phyloP scores from a whole-genome alignment of 2,113 vertebrate genomes.

The Andinoacara biseriatus region DNA sequence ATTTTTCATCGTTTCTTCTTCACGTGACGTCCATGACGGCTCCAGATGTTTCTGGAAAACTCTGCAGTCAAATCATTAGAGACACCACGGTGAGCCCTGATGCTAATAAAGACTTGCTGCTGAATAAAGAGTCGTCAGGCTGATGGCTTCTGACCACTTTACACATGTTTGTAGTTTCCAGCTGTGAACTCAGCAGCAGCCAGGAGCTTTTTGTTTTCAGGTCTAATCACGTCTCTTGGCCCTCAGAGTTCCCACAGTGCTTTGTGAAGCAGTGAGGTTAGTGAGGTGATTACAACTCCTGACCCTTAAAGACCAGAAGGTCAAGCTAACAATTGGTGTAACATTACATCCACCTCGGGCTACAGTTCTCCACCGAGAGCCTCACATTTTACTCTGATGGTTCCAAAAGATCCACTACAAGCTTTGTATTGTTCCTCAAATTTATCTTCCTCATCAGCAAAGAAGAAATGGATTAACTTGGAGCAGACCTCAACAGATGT shows the following conservation, averaged over 20 bases:
- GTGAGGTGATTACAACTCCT: neutral
- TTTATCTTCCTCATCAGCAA: no score
- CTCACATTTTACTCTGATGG: accelerated
- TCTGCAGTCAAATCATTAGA: neutral
- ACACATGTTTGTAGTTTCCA: neutral
- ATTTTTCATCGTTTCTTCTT: neutral
- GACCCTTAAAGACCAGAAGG: neutral
- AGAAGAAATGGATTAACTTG: no score
- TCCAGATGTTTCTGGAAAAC: neutral
- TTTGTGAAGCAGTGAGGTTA: neutral
- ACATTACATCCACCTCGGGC: neutral
- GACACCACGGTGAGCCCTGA: neutral
- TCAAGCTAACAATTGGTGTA: constrained; percentile 25
- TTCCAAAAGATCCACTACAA: neutral
- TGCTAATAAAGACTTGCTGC: neutral
- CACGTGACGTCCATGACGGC: neutral
- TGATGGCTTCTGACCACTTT: neutral
- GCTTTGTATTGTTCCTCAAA: neutral
- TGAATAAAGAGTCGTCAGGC: neutral
- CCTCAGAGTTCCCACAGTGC: neutral
- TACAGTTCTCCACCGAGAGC: accelerated
- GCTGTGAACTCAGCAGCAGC: neutral
- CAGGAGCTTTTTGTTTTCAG: neutral
- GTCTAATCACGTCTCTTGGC: neutral
- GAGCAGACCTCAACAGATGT: neutral